Evolutionary conservation across 2,888 invertebrate species (phyloP), one percentile per base, ranked within the genome.

Genomic region (Eueremaeus valkanovi): DNA sequence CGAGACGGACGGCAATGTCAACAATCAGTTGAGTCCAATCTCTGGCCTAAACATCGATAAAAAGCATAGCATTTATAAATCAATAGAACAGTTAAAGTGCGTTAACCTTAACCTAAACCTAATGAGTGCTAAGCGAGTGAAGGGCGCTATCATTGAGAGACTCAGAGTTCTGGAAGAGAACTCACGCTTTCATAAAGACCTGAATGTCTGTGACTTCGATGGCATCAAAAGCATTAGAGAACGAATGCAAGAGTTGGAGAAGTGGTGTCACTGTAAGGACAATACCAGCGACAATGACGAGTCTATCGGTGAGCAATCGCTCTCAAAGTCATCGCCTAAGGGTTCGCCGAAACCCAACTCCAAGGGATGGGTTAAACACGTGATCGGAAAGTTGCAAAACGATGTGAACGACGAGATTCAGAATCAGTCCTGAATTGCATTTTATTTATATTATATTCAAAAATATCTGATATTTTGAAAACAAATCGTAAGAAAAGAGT

Each of bases 311-410:
- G 24, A 31, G 3, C 81, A 81, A 76, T 82, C 82, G 73, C 83
- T 83, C 76, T 83, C 83, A 18, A 82, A 82, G 78, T 83, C 84
- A 31, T 72, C 33, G 18, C 9, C 66, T 1, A 74, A 73, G 18
- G 73, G 45, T 36, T 24, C 45, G n/a, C 75, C 61, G 72, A 72
- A 61, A 42, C 77, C 81, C 27, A 78, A 81, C 78, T 80, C 82
- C 31, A 81, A 87, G 84, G 88, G 88, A 80, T 90, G 90, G 90
- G 90, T 90, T 0, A 89, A 89, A 81, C 88, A 90, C 80, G 89
- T 90, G 81, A 89, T 90, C 18, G 89, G 88, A 79, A 88, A 89
- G 85, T 88, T 90, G 81, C 90, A 90, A 79, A 82, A 76, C 29
- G 79, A 79, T 73, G 24, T 9, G 8, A 11, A 40, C 6, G 11